These are phyloP conservation scores for Taxidea taxus DNA, from an alignment of 2,113 vertebrate species.

Conservation along the genomic window DNA sequence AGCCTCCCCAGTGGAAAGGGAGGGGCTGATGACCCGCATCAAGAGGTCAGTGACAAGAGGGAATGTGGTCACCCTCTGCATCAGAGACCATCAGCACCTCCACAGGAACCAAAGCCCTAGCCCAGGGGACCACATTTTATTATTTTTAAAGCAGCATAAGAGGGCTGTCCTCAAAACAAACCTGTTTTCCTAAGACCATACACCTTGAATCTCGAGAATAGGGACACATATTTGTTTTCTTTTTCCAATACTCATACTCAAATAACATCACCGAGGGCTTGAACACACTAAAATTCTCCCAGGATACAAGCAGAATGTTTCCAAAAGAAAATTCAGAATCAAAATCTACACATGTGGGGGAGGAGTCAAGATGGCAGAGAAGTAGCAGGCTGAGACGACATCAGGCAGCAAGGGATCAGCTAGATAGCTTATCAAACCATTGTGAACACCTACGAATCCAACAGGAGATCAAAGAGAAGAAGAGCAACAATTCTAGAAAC, in stretches of 20 bases:
- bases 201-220: neutral
- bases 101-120: neutral
- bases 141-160: neutral
- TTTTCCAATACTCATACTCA: neutral
- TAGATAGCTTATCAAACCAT: too few relatives aligned
- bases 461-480: too few relatives aligned
- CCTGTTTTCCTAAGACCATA: neutral
- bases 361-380: too few relatives aligned
- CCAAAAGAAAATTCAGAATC: neutral
- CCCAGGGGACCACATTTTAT: accelerated
- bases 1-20: neutral
- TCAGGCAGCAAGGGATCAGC: too few relatives aligned
- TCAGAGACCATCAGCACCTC: accelerated
- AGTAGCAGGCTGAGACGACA: too few relatives aligned
- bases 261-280: neutral
- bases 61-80: accelerated
- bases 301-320: neutral
- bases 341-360: too few relatives aligned
- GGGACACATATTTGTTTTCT: neutral
- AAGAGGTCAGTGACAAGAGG: accelerated
- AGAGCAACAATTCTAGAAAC: too few relatives aligned
- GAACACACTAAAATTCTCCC: neutral
- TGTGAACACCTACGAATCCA: too few relatives aligned
- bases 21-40: neutral
- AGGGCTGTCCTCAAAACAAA: neutral